Base-by-base conservation (phyloP, 2,797 vertebrate species). In the Sebastes steindachneri region DNA sequence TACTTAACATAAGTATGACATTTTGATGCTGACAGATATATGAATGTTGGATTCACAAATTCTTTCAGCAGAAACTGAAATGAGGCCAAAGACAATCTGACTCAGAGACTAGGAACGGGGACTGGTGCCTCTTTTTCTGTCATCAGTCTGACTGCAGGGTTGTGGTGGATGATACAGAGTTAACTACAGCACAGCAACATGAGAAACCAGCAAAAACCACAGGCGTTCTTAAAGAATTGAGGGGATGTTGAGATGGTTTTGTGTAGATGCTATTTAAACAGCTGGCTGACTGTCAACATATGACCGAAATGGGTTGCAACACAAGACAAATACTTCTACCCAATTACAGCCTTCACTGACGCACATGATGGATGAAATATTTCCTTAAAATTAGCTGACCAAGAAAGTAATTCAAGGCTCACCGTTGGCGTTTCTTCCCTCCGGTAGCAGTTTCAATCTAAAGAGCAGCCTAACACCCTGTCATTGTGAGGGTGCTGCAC, bases 401-500 rank as follows among this genome's bases (percentile, higher is more conserved):
- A 35, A 77, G 35, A 54, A 73, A 48, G 73, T 68, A 35, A 83
- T 64, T 80, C 9, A 54, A 58, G 69, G 14, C 58, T 73, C 45
- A 21, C 54, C 23, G 54, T 48, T 48, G 17, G 58, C 25, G 21
- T 73, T 62, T 65, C 68, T 75, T 77, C 68, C 79, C 23, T 80
- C 71, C 3, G 4, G 71, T 55, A 15, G 70, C 21, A 53, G 85
- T 85, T 91, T 84, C 72, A 77, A 45, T 86, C 59, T 80, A 88
- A 89, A 85, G 75, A 80, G 88, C 78, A 79, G 77, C 80, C 64
- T 21, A 86, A 88, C 86, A 86, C 81, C 91, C 86, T 93, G 31
- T 86, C 93, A 93, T 92, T 91, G 82, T 80, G 82, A 89, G 80
- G 82, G 73, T 41, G 58, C 77, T 79, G 80, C 79, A 82, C 84